Evolutionary conservation across 2,797 vertebrate species (phyloP).

Genomic region (Hypotaenidia okinawae): DNA sequence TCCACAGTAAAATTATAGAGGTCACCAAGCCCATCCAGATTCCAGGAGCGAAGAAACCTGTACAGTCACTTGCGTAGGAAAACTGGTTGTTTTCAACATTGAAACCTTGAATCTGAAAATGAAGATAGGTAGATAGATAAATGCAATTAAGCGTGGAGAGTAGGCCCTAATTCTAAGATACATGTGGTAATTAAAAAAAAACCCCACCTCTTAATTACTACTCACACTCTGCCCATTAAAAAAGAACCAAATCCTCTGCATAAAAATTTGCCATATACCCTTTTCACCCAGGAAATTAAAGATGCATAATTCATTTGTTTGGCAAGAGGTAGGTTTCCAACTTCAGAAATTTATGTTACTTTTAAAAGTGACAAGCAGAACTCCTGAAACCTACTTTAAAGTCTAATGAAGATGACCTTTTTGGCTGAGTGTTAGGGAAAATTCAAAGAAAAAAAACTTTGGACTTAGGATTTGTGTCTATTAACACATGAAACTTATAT

Average conservation of each 20-base stretch:
- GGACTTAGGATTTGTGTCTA: not conserved
- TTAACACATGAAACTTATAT: not conserved
- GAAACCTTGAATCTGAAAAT: constrained; percentile 75
- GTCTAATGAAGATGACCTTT: not conserved
- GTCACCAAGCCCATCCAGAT: constrained; percentile 73
- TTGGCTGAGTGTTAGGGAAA: not conserved
- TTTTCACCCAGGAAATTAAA: not conserved
- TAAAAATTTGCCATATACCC: not conserved
- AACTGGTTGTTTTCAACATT: constrained; percentile 54
- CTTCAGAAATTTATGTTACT: not conserved
- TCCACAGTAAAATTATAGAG: constrained; percentile 63
- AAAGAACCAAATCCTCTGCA: not conserved
- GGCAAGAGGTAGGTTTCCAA: not conserved
- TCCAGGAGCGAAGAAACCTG: constrained; percentile 66
- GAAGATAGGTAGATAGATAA: not conserved
- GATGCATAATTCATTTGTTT: not conserved
- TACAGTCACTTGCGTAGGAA: constrained; percentile 70
- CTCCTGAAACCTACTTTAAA: not conserved
- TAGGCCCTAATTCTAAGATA: constrained; percentile 6
- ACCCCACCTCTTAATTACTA: not conserved
- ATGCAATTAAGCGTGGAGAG: not conserved
- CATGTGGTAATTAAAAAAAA: not conserved
- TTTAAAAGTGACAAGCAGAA: not conserved
- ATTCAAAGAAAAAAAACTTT: not conserved
- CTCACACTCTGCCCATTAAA: not conserved